phyloP scores from a whole-genome alignment of 2,888 invertebrate genomes.

The Yponomeuta plumbellus region DNA sequence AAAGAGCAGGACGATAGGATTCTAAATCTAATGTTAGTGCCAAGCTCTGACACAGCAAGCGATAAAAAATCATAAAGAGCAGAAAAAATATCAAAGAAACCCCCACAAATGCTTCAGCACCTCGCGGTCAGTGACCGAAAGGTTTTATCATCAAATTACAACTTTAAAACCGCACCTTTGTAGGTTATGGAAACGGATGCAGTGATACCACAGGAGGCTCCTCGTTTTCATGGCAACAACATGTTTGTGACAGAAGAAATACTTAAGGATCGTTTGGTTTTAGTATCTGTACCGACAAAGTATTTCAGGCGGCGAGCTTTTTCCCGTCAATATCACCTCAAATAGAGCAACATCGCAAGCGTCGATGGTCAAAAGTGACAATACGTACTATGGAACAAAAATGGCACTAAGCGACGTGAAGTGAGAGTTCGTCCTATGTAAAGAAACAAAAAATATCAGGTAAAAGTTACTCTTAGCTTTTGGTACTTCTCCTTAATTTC shows the following conservation, averaged over 20 bases:
- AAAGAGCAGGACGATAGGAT: too few species aligned
- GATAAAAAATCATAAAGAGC: too few species aligned
- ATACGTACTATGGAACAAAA: too few species aligned
- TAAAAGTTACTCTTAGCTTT: too few species aligned
- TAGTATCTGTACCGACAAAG: background rate
- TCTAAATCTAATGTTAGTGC: too few species aligned
- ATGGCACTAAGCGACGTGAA: too few species aligned
- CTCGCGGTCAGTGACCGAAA: background rate
- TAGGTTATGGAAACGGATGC: conserved; percentile 14
- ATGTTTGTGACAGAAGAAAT: background rate
- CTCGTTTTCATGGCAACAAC: background rate
- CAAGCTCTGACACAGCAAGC: too few species aligned
- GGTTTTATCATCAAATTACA: background rate
- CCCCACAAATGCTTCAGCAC: background rate
- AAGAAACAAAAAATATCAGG: too few species aligned
- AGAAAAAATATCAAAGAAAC: background rate
- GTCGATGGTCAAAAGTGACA: too few species aligned
- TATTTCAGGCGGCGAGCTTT: background rate
- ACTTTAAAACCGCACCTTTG: conserved; percentile 5
- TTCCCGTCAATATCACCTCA: background rate
- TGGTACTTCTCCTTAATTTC: background rate
- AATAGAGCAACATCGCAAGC: too few species aligned
- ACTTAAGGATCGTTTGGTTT: background rate
- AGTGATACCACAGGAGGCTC: background rate
- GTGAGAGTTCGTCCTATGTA: too few species aligned